Base-by-base conservation (phyloP, 2,888 invertebrate species). In the Stomorhina lunata region DNA sequence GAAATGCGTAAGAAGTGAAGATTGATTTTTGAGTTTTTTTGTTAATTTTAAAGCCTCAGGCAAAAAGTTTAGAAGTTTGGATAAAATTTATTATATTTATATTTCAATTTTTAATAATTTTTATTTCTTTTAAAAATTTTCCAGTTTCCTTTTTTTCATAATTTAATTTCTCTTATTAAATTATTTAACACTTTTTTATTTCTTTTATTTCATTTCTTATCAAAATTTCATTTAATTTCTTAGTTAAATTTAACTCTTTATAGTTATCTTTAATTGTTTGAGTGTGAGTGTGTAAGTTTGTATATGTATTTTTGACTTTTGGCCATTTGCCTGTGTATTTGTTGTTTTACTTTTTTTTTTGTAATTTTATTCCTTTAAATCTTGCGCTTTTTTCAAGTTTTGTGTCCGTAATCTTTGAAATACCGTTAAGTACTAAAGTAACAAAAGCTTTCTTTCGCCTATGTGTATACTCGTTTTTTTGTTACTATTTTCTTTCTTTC, bases 341-440 rank as follows among this genome's bases (percentile, higher is more conserved):
- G 20, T 75, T 57, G 55, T 71, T 57, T 69, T 17, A 50, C 6
- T 6, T 77, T 63, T 59, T 61, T 72, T 25, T 55, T 27, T n/a
- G n/a, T n/a, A n/a, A n/a, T 68, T 84, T 76, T 71, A 84, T 82
- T 84, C 82, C 85, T 80, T 29, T 27, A 10, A 34, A 32, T 34
- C 55, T 25, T 25, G 66, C 61, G 69, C 71, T n/a, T 75, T 37
- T n/a, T 34, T 12, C 43, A 53, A 27, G 34, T 82, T 45, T 37
- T 81, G 80, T 84, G 86, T 86, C 87, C 85, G 84, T 85, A 80
- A 85, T 84, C 86, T 85, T 84, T 87, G 88, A 87, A 85, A 87
- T 80, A 84, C 86, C 85, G 87, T 89, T 88, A 88, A 88, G 86
- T 85, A 89, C 89, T 88, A 85, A 86, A 83, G 63, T 79, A 59